Conservation (phyloP, 2,113 vertebrate genomes). For the Brienomyrus longianalis region DNA sequence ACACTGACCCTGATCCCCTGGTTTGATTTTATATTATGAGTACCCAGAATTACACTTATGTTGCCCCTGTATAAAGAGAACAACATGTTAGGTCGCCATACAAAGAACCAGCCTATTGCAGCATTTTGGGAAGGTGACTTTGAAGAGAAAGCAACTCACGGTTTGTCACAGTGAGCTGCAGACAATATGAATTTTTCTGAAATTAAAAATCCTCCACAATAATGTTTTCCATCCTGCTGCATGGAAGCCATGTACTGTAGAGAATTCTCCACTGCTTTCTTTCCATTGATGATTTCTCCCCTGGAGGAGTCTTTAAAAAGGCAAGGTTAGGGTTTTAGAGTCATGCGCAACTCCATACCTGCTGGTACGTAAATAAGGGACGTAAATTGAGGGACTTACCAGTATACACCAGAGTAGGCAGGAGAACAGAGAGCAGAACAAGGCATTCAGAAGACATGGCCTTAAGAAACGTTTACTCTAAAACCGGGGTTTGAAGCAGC, state of each 20-base stretch:
- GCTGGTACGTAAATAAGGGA: not conserved
- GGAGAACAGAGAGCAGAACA: not conserved
- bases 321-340: not conserved
- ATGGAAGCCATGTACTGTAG: constrained; percentile 38
- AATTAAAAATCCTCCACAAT: constrained; percentile 36
- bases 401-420: not conserved
- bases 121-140: not conserved
- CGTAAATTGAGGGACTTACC: constrained; percentile 13
- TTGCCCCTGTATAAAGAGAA: not conserved
- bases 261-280: constrained; percentile 18
- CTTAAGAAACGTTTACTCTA: not conserved
- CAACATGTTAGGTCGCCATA: not conserved
- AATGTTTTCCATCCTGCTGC: constrained; percentile 20
- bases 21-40: constrained; percentile 40
- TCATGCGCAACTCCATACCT: not conserved
- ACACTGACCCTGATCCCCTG: constrained; percentile 15
- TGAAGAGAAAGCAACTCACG: constrained; percentile 22
- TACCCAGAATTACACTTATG: constrained; percentile 53
- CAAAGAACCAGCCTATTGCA: not conserved
- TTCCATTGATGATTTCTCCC: constrained; percentile 34
- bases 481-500: not conserved
- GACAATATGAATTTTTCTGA: constrained; percentile 31
- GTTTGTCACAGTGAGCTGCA: constrained; percentile 46
- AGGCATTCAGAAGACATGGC: not conserved
- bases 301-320: constrained; percentile 16